Base-by-base conservation (phyloP, 2,797 vertebrate genomes). In the Manis pentadactyla region DNA sequence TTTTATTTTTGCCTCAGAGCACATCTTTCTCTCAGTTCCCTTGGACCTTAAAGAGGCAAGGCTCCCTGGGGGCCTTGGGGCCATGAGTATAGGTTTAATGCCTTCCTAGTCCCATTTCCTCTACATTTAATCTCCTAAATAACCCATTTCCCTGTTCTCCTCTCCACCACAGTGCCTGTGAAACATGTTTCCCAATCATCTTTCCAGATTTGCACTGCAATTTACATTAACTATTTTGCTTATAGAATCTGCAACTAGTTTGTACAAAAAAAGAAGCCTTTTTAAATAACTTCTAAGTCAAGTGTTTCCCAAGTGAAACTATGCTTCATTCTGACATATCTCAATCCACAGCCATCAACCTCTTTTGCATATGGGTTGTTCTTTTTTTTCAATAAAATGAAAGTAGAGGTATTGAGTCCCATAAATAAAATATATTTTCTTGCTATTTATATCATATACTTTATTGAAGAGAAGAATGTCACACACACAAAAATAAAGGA, bases 361-460 rank as follows among this genome's bases (percentile, higher is more conserved):
- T n/a, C 34, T 82, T 92, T 91, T 86, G 27, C 25, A 83, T 57
- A 25, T 73, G 59, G 13, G 46, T 39, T 81, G 1, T 95, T 92
- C 77, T 42, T 61, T 81, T 83, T 34, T 66, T 64, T 37, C 27
- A 86, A 53, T 81, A 85, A 97, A 93, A 90, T 90, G 17, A 87
- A 96, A 94, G 78, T 46, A 66, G 13, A 90, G 31, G n/a, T 63
- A 69, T 69, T 91, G 49, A 94, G 42, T 87, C 31, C 34, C 51
- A 49, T 25, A 92, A 57, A 77, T 59, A 85, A 94, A 82, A 94
- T 49, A 27, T 39, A 23, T 92, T 90, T 95, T 93, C n/a, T 93
- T 94, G 69, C 25, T 88, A 75, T 12, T 82, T 83, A 8, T 51
- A 73, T 73, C 69, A 78, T 55, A 79, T 69, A 63, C 23, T 82